Conservation (phyloP, 2,113 vertebrate species). For the Prionailurus viverrinus region DNA sequence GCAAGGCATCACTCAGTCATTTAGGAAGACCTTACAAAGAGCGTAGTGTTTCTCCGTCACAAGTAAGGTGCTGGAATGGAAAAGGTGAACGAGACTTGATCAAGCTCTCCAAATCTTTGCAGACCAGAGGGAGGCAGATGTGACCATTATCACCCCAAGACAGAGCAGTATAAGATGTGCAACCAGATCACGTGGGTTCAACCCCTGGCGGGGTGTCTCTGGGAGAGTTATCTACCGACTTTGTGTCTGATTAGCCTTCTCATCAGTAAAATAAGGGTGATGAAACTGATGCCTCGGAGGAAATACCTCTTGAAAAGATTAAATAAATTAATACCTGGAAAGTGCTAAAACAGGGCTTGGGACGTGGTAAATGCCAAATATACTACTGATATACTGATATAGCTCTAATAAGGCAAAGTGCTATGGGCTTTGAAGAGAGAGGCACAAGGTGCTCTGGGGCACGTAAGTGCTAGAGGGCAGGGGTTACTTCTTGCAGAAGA, state of each 20-base stretch:
- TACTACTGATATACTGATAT: neutral
- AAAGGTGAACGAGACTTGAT: neutral
- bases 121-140: neutral
- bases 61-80: neutral
- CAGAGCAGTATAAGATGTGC: neutral
- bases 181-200: neutral
- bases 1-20: neutral
- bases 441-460: neutral
- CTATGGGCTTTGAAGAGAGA: neutral
- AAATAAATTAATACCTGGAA: slow-evolving; percentile 8
- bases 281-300: neutral
- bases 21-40: neutral
- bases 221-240: neutral
- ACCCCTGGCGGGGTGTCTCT: neutral
- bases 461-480: neutral
- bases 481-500: neutral
- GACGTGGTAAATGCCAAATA: neutral
- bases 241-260: slow-evolving; percentile 9
- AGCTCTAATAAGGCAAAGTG: neutral
- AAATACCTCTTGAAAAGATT: neutral
- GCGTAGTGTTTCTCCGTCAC: neutral
- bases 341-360: neutral
- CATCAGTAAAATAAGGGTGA: neutral
- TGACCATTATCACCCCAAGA: neutral
- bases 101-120: neutral